phyloP scores from a whole-genome alignment of 2,113 vertebrate genomes.

The Potamarius usumacintae region DNA sequence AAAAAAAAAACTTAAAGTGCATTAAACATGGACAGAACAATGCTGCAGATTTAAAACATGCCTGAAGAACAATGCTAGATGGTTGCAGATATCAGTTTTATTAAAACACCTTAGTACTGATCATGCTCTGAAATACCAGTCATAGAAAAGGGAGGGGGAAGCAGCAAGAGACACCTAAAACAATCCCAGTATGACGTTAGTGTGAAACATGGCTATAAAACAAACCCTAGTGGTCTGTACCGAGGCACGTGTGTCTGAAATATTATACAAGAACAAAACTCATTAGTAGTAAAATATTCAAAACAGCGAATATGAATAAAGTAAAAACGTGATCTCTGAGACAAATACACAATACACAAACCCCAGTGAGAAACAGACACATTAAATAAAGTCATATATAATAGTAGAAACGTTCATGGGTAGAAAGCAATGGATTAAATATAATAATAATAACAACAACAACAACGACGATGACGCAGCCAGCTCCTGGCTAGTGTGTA shows the following conservation, averaged over 20 bases:
- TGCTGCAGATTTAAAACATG: not conserved
- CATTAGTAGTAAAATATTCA: not conserved
- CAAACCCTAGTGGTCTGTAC: not conserved
- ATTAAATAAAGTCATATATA: constrained; percentile 1
- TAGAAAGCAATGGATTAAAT: not conserved
- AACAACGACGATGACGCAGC: no score
- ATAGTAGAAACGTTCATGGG: not conserved
- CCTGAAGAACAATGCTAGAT: not conserved
- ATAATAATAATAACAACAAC: no score
- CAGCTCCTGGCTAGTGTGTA: not conserved
- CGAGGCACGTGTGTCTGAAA: constrained; percentile 6
- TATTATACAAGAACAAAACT: not conserved
- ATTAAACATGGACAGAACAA: not conserved
- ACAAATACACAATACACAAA: constrained; percentile 7
- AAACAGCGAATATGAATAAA: not conserved
- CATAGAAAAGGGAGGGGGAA: not conserved
- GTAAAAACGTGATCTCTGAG: not conserved
- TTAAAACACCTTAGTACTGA: constrained; percentile 1
- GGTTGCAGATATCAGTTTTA: not conserved
- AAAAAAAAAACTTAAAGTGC: constrained; percentile 6
- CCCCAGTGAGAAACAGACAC: not conserved
- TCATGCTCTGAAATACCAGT: constrained; percentile 29
- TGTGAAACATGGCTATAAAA: not conserved
- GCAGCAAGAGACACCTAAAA: not conserved
- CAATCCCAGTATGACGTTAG: not conserved